phyloP scores from a whole-genome alignment of 1,140 invertebrate species.

The Leguminivora glycinivorella region DNA sequence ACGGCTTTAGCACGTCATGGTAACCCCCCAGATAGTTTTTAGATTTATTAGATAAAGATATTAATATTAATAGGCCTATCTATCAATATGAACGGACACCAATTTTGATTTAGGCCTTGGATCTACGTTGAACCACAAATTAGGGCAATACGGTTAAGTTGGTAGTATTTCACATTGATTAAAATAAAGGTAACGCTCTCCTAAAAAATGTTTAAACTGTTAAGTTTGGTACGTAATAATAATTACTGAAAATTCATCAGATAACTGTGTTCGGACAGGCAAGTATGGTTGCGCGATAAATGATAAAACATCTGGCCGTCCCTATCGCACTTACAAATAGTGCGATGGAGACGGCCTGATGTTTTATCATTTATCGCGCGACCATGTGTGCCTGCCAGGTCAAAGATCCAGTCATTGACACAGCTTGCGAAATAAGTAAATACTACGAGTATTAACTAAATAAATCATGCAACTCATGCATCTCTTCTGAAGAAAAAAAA shows the following conservation, averaged over 20 bases:
- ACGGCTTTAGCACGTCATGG: no score
- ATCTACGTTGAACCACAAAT: not conserved
- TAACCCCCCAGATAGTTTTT: no score
- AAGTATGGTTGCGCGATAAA: no score
- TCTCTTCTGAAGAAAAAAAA: not conserved
- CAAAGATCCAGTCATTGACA: not conserved
- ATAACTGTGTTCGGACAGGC: not conserved
- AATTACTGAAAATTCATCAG: not conserved
- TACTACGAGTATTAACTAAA: no score
- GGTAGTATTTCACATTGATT: no score
- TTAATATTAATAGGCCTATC: slow-evolving; percentile 4
- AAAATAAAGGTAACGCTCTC: no score
- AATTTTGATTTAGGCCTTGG: not conserved
- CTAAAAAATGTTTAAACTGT: no score
- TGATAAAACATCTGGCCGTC: no score
- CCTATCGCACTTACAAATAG: no score
- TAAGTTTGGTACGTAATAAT: not conserved
- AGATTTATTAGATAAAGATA: slow-evolving; percentile 5
- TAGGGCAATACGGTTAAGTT: not conserved
- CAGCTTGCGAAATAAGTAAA: not conserved
- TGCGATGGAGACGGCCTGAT: no score
- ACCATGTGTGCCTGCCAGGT: no score
- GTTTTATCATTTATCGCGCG: no score
- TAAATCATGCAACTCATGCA: not conserved
- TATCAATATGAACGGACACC: not conserved